Evolutionary conservation across 1,140 invertebrate species (phyloP), one percentile per base, ranked within the genome.

Genomic region (Laupala kohalensis): DNA sequence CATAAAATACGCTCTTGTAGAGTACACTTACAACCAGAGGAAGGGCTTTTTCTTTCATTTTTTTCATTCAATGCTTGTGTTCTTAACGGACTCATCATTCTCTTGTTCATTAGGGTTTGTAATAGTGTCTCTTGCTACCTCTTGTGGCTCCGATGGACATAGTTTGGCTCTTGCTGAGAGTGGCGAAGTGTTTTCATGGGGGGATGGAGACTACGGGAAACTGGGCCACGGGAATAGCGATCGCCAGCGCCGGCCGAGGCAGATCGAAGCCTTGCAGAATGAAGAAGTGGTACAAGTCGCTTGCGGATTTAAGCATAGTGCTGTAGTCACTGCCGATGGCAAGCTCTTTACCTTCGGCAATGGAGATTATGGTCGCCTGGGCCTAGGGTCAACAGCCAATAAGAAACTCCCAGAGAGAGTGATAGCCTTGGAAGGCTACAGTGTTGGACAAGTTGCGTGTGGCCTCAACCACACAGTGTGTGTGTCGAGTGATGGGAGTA

Each of bases 221-320:
- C 78, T 89, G 28, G 88, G 88, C 4, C 88, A 89, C 78, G 88
- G 88, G 12, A 88, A 88, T 77, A 87, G 84, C 74, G 87, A 89
- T 74, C 76, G 87, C 70, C 87, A 89, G 74, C 77, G 88, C 27
- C 77, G 87, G 67, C 88, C 88, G 3, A 78, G 86, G 70, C 87
- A 88, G 76, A 88, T 90, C 72, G 87, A 89, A 78, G 86, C 87
- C 6, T 77, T 90, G 2, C 85, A 87, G 76, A 83, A 84, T 69
- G 86, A 88, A 76, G 86, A 88, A 76, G 83, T 89, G 25, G 78
- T 87, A n/a, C 83, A 86, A 79, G 80, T 89, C 26, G 81, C 87
- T 3, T 88, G 87, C 79, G 88, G 88, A 24, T 88, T 87, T 77
- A 89, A 89, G 78, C 88, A 90, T 76, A 87, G 85, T 78, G 88